A percentile compares a stretch with the other conserved stretches of the same genome.
Evolutionary conservation across 2,888 invertebrate genomes (phyloP).

Genomic region (Trypoxylon attenuatum): DNA sequence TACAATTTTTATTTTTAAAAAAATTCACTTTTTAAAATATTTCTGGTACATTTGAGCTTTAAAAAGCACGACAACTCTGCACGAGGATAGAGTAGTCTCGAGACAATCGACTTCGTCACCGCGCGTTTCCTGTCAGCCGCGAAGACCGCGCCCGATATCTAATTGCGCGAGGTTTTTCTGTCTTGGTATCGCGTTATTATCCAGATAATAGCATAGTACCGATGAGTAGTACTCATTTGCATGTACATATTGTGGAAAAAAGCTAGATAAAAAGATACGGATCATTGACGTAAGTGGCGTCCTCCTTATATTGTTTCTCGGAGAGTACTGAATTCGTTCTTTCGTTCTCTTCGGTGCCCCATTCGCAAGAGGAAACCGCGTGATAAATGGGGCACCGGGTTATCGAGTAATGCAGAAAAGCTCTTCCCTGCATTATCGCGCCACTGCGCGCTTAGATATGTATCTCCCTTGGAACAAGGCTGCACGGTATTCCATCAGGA

Average conservation of each 20-base stretch:
- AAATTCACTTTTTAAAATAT: too few relatives aligned
- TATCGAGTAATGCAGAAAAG: not conserved
- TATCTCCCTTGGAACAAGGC: not conserved
- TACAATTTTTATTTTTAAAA: too few relatives aligned
- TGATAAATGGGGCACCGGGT: constrained; percentile 25
- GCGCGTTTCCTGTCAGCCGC: not conserved
- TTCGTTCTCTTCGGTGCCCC: not conserved
- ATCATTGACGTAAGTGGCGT: not conserved
- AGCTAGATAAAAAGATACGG: not conserved
- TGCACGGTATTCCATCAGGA: not conserved
- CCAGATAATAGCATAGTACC: not conserved
- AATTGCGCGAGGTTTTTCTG: not conserved
- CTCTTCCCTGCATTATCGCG: not conserved
- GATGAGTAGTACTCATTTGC: not conserved
- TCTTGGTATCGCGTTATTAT: not conserved
- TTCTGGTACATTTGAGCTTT: too few relatives aligned
- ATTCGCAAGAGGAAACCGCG: constrained; percentile 5
- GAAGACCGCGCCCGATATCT: not conserved
- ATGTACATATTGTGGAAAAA: not conserved
- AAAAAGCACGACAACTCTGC: too few relatives aligned
- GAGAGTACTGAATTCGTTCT: not conserved
- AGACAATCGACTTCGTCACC: not conserved
- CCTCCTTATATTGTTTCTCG: not conserved
- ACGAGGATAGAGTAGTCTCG: too few relatives aligned
- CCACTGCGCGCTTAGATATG: not conserved